Percentiles rank a stretch among this genome's conserved stretches.
These are phyloP conservation scores for Luperina nickerlii DNA, from an alignment of 2,888 invertebrate genomes.

Conservation along the genomic window DNA sequence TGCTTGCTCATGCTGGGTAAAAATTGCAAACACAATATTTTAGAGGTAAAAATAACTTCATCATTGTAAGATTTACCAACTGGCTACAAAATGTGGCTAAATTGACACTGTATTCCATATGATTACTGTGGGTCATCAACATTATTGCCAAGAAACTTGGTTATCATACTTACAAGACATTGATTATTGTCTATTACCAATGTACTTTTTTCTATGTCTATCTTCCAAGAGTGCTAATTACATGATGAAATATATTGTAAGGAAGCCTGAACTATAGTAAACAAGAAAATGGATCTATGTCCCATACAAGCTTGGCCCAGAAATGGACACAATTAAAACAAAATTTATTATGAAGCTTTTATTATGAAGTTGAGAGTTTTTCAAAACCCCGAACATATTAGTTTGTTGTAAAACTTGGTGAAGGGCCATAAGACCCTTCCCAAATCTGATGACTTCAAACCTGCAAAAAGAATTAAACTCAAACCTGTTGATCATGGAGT, in stretches of 20 bases:
- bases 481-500: too few relatives aligned
- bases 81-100: not conserved
- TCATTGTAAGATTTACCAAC: not conserved
- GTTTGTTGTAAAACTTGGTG: too few relatives aligned
- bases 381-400: too few relatives aligned
- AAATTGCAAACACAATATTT: slow-evolving; percentile 29
- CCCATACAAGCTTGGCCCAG: too few relatives aligned
- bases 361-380: too few relatives aligned
- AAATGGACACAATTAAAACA: too few relatives aligned
- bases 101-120: not conserved
- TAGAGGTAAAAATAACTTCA: not conserved
- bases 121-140: not conserved
- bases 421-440: too few relatives aligned
- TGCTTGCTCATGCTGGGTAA: slow-evolving; percentile 34
- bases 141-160: not conserved
- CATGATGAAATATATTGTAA: not conserved
- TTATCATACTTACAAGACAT: not conserved
- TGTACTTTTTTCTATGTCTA: not conserved
- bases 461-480: too few relatives aligned
- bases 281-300: too few relatives aligned
- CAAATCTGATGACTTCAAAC: too few relatives aligned
- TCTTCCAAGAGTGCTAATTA: not conserved
- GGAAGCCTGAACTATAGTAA: not conserved
- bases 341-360: too few relatives aligned
- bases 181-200: not conserved